A percentile compares a stretch with the other conserved stretches of the same genome.
Conservation (phyloP, 2,797 vertebrate genomes). For the Bufotes viridis region DNA sequence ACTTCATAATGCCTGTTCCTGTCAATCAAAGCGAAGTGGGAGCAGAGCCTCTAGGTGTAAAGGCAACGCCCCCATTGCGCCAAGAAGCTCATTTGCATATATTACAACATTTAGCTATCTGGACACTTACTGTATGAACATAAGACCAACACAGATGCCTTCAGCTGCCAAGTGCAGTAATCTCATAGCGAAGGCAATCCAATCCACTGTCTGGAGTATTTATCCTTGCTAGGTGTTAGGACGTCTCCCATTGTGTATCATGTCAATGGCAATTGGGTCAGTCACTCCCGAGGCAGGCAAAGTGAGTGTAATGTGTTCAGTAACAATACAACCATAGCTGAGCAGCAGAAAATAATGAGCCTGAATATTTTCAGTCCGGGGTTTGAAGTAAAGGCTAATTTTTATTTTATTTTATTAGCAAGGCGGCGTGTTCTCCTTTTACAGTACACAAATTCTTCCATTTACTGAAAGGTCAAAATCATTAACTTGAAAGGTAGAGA, state of each 20-base stretch:
- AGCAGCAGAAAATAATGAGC: constrained; percentile 7
- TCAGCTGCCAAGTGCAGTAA: neutral
- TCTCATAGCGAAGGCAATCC: neutral
- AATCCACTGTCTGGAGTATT: neutral
- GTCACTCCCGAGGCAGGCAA: neutral
- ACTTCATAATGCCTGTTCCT: too few relatives aligned
- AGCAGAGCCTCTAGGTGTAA: too few relatives aligned
- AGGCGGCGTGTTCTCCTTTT: constrained; percentile 24
- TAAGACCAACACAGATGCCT: too few relatives aligned
- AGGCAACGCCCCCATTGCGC: too few relatives aligned
- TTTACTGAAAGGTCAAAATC: constrained; percentile 45
- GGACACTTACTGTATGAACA: too few relatives aligned
- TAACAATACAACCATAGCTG: neutral
- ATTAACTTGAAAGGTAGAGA: constrained; percentile 49
- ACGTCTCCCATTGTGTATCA: neutral
- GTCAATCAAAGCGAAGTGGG: too few relatives aligned
- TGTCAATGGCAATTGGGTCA: neutral
- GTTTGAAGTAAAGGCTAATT: neutral
- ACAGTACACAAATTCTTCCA: constrained; percentile 39
- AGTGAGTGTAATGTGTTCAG: neutral
- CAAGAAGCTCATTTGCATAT: too few relatives aligned
- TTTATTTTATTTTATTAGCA: constrained; percentile 22
- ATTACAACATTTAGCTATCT: too few relatives aligned
- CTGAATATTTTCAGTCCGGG: constrained; percentile 2
- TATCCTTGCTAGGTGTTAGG: neutral